These are phyloP conservation scores for Hystrix cristata DNA, from an alignment of 2,113 vertebrate species.

Conservation along the genomic window DNA sequence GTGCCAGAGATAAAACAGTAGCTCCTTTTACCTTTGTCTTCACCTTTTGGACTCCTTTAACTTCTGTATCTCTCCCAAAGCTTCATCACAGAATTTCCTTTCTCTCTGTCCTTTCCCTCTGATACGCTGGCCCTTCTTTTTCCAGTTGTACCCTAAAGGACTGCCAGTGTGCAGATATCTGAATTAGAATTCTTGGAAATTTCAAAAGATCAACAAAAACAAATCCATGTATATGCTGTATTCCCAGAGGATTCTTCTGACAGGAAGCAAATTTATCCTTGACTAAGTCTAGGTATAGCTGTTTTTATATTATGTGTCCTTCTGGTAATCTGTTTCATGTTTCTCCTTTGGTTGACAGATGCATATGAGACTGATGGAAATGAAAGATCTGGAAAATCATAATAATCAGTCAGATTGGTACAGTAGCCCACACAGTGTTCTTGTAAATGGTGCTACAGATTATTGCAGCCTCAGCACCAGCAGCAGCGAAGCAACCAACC, in stretches of 20 bases:
- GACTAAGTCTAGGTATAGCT: conserved; percentile 15
- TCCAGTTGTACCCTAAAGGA: conserved; percentile 2
- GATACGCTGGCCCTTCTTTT: conserved; percentile 16
- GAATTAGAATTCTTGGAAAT: conserved; percentile 61
- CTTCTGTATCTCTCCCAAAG: neutral
- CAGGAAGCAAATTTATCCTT: conserved; percentile 59
- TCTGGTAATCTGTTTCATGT: conserved; percentile 50
- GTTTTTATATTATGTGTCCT: conserved; percentile 36
- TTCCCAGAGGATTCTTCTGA: conserved; percentile 50
- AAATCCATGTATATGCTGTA: neutral
- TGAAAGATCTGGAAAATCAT: conserved; percentile 92
- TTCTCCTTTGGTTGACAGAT: conserved; percentile 88
- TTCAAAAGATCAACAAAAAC: conserved; percentile 57
- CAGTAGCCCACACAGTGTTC: conserved; percentile 89
- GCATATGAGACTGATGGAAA: conserved; percentile 93
- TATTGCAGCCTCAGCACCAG: conserved; percentile 91
- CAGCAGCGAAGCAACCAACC: conserved; percentile 90
- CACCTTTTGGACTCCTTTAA: neutral
- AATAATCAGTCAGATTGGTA: conserved; percentile 93
- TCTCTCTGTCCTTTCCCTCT: conserved; percentile 25
- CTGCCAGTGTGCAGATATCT: conserved; percentile 10
- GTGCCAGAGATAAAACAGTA: neutral
- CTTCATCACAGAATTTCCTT: conserved; percentile 16
- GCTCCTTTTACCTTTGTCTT: conserved; percentile 30
- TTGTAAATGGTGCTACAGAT: conserved; percentile 92